Evolutionary conservation across 2,113 vertebrate genomes (phyloP), one percentile per base, ranked within the genome.

Genomic region (Syngnathus typhle): DNA sequence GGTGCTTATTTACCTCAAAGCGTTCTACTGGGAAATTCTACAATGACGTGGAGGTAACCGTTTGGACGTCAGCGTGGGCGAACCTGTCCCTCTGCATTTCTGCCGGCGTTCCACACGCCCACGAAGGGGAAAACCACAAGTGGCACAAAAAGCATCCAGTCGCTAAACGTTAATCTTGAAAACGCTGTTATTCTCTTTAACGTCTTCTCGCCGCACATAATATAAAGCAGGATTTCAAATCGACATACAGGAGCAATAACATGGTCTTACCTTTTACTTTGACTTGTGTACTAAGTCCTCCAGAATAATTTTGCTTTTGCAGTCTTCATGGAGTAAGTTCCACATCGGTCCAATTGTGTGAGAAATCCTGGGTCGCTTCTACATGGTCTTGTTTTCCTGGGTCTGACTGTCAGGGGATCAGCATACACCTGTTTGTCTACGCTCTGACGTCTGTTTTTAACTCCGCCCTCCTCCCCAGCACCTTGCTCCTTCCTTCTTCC

Each of bases 51-150:
- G 80, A 63, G 16, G 59, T 36, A 32, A 16, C 41, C 21, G 19
- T 64, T 70, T 46, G 16, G 41, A 68, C 41, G 13, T 73, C 68
- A 73, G 54, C 43, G 70, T 41, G 38, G 65, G 62, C 41, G 23
- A 90, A 90, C 91, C 81, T 69, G 91, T 87, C 74, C 37, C 51
- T 75, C 90, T 68, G 59, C 87, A 91, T 91, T 89, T 81, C 60
- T 2, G 2, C 15, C 27, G 73, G 38, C 43, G 32, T 1, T 32
- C 12, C 38, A 61, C 75, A 75, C 77, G 56, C 73, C 73, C 73
- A 72, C 18, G 16, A 11, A 61, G 61, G 55, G 21, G 23, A 51
- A 73, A 81, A 78, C 65, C 76, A 76, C 27, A 46, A 47, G 46
- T 52, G 38, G 4, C 27, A 49, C 59, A 19, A 41, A 21, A 5